Conservation (phyloP, 2,113 vertebrate genomes). For the Cochlearius cochlearius region DNA sequence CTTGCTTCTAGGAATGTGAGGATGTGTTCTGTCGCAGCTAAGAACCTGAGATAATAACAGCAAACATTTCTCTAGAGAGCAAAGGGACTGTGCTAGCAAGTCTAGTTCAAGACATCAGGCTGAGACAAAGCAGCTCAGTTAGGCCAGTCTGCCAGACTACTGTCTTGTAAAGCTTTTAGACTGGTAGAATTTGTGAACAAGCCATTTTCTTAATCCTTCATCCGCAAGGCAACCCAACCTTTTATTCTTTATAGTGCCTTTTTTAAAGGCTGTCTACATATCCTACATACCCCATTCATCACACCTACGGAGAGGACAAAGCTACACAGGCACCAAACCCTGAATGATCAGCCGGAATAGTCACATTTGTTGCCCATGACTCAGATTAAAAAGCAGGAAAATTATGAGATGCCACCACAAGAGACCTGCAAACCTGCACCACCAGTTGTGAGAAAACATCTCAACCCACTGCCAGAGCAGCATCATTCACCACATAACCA, state of each 20-base stretch:
- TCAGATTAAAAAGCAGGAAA: not conserved
- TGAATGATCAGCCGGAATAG: not conserved
- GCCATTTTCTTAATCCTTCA: not conserved
- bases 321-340: not conserved
- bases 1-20: not conserved
- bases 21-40: not conserved
- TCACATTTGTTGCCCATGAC: not conserved
- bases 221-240: not conserved
- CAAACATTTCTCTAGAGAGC: not conserved
- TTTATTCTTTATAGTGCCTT: not conserved
- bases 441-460: not conserved
- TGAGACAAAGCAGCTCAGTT: not conserved
- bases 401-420: accelerated
- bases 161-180: not conserved
- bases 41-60: not conserved
- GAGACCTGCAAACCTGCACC: not conserved
- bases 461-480: not conserved
- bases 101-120: not conserved
- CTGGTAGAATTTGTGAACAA: not conserved
- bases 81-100: not conserved
- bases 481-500: not conserved
- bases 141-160: not conserved
- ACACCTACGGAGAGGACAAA: not conserved
- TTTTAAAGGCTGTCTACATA: not conserved
- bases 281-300: not conserved